Percentiles rank a stretch among this genome's conserved stretches.
Evolutionary conservation across 2,888 invertebrate species (phyloP).

Genomic region (Mamestra brassicae): DNA sequence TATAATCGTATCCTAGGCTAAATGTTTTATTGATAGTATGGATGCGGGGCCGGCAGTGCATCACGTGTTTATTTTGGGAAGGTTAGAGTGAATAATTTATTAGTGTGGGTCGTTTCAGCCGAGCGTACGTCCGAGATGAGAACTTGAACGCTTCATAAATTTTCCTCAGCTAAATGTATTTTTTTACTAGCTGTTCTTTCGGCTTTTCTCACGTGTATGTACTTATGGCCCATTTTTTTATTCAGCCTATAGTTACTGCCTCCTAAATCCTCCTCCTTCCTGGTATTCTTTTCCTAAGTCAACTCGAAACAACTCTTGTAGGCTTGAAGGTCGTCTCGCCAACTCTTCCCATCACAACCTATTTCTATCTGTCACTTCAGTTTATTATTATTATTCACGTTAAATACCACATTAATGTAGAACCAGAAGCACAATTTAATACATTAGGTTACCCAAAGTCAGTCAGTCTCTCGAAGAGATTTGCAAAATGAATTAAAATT

Average conservation of each 20-base stretch:
- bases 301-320: too few species aligned
- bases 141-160: slow-evolving; percentile 26
- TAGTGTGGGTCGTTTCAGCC: slow-evolving; percentile 32
- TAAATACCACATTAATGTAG: neutral
- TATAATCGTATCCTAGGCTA: too few species aligned
- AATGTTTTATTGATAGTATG: neutral
- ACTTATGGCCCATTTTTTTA: neutral
- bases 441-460: neutral
- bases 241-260: too few species aligned
- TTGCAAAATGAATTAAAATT: neutral
- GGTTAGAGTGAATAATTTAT: slow-evolving; percentile 52
- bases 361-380: neutral
- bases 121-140: slow-evolving; percentile 18
- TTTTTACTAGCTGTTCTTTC: slow-evolving; percentile 9
- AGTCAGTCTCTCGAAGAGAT: neutral
- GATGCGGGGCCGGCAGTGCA: slow-evolving; percentile 28
- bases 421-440: neutral
- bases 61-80: slow-evolving; percentile 47
- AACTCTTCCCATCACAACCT: neutral
- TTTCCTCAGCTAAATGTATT: slow-evolving; percentile 1
- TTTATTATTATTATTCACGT: too few species aligned
- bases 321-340: too few species aligned
- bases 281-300: too few species aligned
- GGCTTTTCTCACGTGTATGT: neutral
- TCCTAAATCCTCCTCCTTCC: too few species aligned